phyloP scores from a whole-genome alignment of 2,797 vertebrate genomes.

The Lacerta bilineata region DNA sequence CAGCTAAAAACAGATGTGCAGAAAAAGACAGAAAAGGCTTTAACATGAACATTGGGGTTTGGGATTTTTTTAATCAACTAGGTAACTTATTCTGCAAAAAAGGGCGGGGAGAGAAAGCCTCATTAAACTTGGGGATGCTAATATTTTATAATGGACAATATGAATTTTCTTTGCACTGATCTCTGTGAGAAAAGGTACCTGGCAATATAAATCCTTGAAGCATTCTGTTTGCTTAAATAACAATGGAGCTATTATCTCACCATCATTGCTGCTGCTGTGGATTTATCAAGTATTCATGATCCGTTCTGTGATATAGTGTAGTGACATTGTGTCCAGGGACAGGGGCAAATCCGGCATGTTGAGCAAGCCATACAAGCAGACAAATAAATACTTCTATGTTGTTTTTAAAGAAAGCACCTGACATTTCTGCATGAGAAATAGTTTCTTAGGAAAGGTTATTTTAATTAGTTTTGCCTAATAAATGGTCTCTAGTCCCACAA shows the following conservation, averaged over 20 bases:
- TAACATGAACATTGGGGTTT: not conserved
- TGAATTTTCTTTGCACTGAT: not conserved
- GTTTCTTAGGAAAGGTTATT: conserved; percentile 32
- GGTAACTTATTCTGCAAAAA: not conserved
- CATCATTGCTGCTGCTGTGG: conserved; percentile 31
- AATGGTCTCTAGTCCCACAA: not conserved
- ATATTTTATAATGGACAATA: not conserved
- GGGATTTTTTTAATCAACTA: not conserved
- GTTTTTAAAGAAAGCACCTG: conserved; percentile 5
- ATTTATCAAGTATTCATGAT: conserved; percentile 57
- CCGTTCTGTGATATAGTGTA: conserved; percentile 43
- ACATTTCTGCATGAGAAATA: not conserved
- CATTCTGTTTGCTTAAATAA: conserved; percentile 53
- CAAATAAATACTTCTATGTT: conserved; percentile 49
- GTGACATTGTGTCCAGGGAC: conserved; percentile 5
- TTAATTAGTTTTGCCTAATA: conserved; percentile 48
- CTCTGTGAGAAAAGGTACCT: not conserved
- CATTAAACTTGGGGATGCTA: not conserved
- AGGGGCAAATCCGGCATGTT: conserved; percentile 43
- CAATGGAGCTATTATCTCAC: conserved; percentile 52
- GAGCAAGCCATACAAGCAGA: conserved; percentile 25
- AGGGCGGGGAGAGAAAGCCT: too few relatives aligned
- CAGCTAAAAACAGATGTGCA: not conserved
- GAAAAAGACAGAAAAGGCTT: not conserved
- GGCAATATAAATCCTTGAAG: conserved; percentile 42